Percentiles rank a stretch among this genome's conserved stretches.
Conservation (phyloP, 2,888 invertebrate genomes). For the Cinara cedri region DNA sequence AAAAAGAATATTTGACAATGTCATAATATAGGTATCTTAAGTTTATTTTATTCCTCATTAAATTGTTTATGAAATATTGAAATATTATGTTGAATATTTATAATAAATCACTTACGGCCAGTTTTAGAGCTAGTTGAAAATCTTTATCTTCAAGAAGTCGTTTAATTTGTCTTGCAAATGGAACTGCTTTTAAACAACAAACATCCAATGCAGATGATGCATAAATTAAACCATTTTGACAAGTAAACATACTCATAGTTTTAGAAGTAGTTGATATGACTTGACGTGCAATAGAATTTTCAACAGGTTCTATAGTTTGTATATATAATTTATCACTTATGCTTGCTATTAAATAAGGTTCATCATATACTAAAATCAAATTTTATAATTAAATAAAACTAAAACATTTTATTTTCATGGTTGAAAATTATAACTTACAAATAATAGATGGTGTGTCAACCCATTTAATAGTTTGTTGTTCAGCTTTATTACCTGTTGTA, state of each 20-base stretch:
- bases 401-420: slow-evolving; percentile 58
- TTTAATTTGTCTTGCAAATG: slow-evolving; percentile 82
- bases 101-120: slow-evolving; percentile 73
- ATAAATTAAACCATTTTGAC: slow-evolving; percentile 80
- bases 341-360: slow-evolving; percentile 88
- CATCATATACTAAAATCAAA: slow-evolving; percentile 79
- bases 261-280: slow-evolving; percentile 69
- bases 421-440: slow-evolving; percentile 64
- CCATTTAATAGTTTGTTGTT: slow-evolving; percentile 79
- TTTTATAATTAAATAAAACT: not conserved
- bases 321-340: slow-evolving; percentile 83
- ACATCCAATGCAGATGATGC: slow-evolving; percentile 86
- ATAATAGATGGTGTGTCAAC: slow-evolving; percentile 75
- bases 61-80: not conserved
- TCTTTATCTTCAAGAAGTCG: slow-evolving; percentile 86
- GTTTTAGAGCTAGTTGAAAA: slow-evolving; percentile 89
- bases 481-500: slow-evolving; percentile 72
- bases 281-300: slow-evolving; percentile 77
- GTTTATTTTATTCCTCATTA: too few species aligned
- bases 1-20: too few species aligned
- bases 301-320: slow-evolving; percentile 78
- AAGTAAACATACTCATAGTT: slow-evolving; percentile 61
- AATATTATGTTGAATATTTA: not conserved
- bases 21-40: too few species aligned
- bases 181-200: slow-evolving; percentile 84